Conservation (phyloP, 2,888 invertebrate species). For the Fragum sueziense region DNA sequence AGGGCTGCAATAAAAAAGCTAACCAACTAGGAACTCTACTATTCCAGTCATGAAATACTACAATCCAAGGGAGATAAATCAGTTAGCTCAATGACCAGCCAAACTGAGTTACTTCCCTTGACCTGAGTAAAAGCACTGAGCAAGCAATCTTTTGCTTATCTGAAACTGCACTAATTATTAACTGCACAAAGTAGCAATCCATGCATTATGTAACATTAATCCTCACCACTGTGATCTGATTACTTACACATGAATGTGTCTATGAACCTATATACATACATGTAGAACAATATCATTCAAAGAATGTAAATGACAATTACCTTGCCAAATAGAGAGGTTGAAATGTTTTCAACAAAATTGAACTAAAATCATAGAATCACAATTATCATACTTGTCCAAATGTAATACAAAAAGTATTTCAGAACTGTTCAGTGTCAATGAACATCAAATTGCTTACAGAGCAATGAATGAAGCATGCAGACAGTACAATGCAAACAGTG, state of each 20-base stretch:
- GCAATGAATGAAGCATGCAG: no score
- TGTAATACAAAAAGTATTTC: no score
- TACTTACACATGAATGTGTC: background rate
- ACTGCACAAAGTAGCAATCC: background rate
- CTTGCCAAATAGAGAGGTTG: background rate
- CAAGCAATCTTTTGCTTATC: background rate
- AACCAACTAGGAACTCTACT: background rate
- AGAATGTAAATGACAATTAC: background rate
- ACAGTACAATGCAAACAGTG: no score
- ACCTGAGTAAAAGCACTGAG: background rate
- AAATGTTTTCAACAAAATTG: no score
- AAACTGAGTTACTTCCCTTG: background rate
- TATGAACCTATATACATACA: background rate
- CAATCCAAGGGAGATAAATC: background rate
- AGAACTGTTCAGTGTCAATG: no score
- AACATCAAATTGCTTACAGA: no score
- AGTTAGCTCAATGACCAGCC: background rate
- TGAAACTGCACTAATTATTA: background rate
- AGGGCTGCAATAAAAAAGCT: background rate
- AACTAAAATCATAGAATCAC: no score
- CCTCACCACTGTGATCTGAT: background rate
- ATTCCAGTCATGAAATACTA: background rate
- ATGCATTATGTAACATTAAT: background rate
- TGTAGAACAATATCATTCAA: background rate
- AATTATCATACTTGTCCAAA: no score